Percentiles rank a stretch among this genome's conserved stretches.
Evolutionary conservation across 64 coral and sea anemone species (phyloP).

Genomic region (Stylophora pistillata): DNA sequence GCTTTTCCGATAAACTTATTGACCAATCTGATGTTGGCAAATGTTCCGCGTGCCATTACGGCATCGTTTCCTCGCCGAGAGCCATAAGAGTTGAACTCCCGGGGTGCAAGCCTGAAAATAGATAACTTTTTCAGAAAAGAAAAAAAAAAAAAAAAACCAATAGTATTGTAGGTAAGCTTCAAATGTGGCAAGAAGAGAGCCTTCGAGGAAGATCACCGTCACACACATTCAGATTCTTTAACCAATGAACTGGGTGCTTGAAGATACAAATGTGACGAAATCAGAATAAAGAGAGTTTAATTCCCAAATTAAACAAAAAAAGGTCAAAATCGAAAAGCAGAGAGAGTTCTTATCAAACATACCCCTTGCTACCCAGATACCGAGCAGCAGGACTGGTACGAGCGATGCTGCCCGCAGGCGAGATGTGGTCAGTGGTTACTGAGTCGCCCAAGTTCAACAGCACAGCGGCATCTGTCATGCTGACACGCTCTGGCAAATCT

Average conservation of each 20-base stretch:
- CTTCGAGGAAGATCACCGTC: too few species aligned
- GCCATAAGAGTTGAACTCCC: conserved; percentile 97
- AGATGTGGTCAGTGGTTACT: conserved; percentile 96
- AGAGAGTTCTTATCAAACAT: conserved; percentile 9
- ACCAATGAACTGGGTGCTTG: too few species aligned
- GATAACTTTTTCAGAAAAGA: too few species aligned
- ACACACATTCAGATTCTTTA: too few species aligned
- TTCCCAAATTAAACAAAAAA: too few species aligned
- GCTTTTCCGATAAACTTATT: conserved; percentile 99
- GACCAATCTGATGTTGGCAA: conserved; percentile 94
- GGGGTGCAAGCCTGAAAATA: conserved; percentile 71
- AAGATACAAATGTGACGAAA: too few species aligned
- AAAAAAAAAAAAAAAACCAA: too few species aligned
- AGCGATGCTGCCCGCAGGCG: conserved; percentile 95
- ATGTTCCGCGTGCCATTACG: conserved; percentile 97
- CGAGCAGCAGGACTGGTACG: conserved; percentile 92
- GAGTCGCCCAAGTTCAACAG: conserved; percentile 95
- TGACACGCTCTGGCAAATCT: conserved; percentile 61
- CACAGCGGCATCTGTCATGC: conserved; percentile 79
- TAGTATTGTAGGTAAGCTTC: too few species aligned
- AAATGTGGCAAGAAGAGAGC: too few species aligned
- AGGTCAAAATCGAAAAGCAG: not conserved
- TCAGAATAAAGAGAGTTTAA: not conserved
- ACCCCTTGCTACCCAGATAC: conserved; percentile 83
- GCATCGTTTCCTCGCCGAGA: conserved; percentile 98